phyloP scores from a whole-genome alignment of 92 coral and sea anemone genomes.

The Epizoanthus fatuus region DNA sequence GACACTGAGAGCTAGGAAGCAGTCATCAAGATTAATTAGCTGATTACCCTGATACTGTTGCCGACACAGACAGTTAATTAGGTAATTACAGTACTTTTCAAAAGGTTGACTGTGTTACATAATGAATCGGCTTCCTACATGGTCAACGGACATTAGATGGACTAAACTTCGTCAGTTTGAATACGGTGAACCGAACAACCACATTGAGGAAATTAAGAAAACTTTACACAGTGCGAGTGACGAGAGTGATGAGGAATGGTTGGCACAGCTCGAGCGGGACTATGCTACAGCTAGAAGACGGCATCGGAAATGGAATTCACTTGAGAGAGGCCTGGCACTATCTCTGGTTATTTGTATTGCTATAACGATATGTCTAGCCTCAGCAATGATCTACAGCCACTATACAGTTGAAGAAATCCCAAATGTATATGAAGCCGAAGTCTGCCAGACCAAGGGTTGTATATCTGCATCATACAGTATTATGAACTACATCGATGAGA shows the following conservation, averaged over 20 bases:
- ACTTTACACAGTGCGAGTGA: constrained; percentile 87
- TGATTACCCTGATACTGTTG: background rate
- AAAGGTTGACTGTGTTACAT: background rate
- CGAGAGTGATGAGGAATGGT: constrained; percentile 98
- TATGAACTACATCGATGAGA: constrained; percentile 83
- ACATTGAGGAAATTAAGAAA: constrained; percentile 67
- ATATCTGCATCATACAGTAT: constrained; percentile 89
- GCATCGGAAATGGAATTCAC: constrained; percentile 83
- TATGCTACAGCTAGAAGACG: constrained; percentile 91
- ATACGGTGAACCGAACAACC: constrained; percentile 60
- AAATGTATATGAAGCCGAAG: constrained; percentile 30
- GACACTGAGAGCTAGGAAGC: too few species aligned
- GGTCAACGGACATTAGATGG: constrained; percentile 93
- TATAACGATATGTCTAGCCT: constrained; percentile 73
- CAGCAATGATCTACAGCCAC: constrained; percentile 74
- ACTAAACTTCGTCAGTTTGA: constrained; percentile 87
- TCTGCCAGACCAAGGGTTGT: constrained; percentile 90
- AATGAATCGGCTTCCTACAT: constrained; percentile 71
- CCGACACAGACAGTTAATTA: background rate
- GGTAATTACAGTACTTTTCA: background rate
- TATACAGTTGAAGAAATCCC: constrained; percentile 32
- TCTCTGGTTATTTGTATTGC: constrained; percentile 78
- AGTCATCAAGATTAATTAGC: background rate
- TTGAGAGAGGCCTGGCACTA: constrained; percentile 77
- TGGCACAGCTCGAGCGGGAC: constrained; percentile 95